Percentiles rank a stretch among this genome's conserved stretches.
These are phyloP conservation scores for Scaptodrosophila latifasciaeformis DNA, from an alignment of 2,888 invertebrate genomes.

Conservation along the genomic window DNA sequence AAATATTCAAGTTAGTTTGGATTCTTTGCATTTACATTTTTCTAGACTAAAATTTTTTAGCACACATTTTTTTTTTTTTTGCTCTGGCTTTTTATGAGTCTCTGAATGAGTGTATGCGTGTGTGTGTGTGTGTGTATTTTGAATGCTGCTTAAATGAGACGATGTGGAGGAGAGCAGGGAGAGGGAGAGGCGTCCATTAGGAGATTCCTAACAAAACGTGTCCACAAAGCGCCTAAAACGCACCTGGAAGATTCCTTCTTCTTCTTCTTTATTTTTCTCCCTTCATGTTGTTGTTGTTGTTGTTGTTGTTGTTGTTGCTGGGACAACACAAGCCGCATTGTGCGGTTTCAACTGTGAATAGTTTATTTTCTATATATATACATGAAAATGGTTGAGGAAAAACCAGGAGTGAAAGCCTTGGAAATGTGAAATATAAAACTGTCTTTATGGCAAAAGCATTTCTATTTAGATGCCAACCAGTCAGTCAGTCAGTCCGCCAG, in stretches of 20 bases:
- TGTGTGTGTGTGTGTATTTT: no score
- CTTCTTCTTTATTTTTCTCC: no score
- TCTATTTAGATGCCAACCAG: constrained; percentile 18
- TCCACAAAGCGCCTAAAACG: no score
- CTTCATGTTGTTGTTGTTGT: constrained; percentile 23
- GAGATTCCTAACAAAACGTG: no score
- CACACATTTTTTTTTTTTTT: constrained; percentile 48
- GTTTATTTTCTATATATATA: constrained; percentile 45
- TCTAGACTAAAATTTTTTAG: constrained; percentile 11
- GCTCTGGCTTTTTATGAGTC: no score
- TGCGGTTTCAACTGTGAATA: constrained; percentile 52
- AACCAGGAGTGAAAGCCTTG: no score
- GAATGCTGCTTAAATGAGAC: no score
- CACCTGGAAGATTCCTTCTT: no score
- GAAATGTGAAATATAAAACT: constrained; percentile 31
- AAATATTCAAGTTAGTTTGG: background rate
- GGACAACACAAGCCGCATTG: no score
- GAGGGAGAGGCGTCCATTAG: no score
- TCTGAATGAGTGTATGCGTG: no score
- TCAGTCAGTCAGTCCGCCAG: no score
- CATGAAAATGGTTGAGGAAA: constrained; percentile 1
- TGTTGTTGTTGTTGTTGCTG: constrained; percentile 19
- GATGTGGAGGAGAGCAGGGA: constrained; percentile 51
- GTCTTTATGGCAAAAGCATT: constrained; percentile 37
- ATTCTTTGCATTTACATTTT: background rate